Evolutionary conservation across 2,888 invertebrate genomes (phyloP).

Genomic region (Nineta flava): DNA sequence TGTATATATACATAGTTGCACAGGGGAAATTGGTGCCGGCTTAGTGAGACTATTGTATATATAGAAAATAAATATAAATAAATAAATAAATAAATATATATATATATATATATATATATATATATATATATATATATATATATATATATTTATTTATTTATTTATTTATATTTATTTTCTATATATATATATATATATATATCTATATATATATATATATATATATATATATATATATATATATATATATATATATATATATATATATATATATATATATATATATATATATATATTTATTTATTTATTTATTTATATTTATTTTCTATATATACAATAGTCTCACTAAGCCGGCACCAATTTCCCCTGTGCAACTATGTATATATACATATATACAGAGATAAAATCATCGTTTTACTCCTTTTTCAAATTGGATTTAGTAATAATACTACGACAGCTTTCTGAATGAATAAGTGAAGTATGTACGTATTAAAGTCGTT

Average conservation of each 20-base stretch:
- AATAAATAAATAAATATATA: not conserved
- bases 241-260: not conserved
- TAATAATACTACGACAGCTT: not conserved
- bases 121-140: not conserved
- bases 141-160: not conserved
- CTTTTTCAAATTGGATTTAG: too few species aligned
- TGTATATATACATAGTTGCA: too few species aligned
- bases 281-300: not conserved
- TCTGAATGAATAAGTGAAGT: not conserved
- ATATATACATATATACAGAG: too few species aligned
- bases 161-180: not conserved
- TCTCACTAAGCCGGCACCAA: too few species aligned
- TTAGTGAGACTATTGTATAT: too few species aligned
- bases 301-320: not conserved
- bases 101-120: constrained; percentile 1
- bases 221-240: constrained; percentile 1
- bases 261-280: not conserved
- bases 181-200: too few species aligned
- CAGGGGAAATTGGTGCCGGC: too few species aligned
- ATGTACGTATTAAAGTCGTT: not conserved
- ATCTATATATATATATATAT: too few species aligned
- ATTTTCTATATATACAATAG: too few species aligned
- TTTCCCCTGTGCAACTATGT: too few species aligned
- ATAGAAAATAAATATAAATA: not conserved
- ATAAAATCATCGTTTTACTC: too few species aligned